Percentiles rank a stretch among this genome's conserved stretches.
phyloP scores from a whole-genome alignment of 1,140 invertebrate species.

The Drosophila subobscura region DNA sequence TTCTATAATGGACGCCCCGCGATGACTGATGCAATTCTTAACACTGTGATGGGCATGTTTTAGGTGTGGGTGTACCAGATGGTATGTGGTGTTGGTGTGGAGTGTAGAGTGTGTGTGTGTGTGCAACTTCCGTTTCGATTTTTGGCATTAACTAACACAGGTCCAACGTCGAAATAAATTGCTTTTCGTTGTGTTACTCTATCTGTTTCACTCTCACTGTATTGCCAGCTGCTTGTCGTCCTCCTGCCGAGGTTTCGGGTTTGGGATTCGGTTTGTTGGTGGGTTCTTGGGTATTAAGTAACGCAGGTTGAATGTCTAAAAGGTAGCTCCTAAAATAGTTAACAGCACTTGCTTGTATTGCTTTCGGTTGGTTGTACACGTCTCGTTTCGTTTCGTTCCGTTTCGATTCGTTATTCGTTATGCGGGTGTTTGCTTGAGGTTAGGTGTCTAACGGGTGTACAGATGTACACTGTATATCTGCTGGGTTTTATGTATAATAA shows the following conservation, averaged over 20 bases:
- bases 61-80: neutral
- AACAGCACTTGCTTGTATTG: conserved; percentile 77
- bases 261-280: conserved; percentile 54
- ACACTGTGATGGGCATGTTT: conserved; percentile 61
- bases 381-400: conserved; percentile 34
- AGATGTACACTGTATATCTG: conserved; percentile 19
- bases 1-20: conserved; percentile 41
- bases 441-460: conserved; percentile 44
- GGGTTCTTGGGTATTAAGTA: conserved; percentile 65
- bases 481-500: conserved; percentile 67
- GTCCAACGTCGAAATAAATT: conserved; percentile 58
- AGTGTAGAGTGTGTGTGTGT: conserved; percentile 14
- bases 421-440: conserved; percentile 43
- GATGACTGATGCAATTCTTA: conserved; percentile 59
- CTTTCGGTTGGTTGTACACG: conserved; percentile 62
- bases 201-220: conserved; percentile 39
- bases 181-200: conserved; percentile 66
- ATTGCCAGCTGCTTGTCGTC: conserved; percentile 14
- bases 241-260: conserved; percentile 12
- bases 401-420: conserved; percentile 14
- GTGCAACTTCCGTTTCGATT: conserved; percentile 69
- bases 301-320: conserved; percentile 57
- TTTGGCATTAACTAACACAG: conserved; percentile 78
- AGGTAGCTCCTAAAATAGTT: conserved; percentile 70
- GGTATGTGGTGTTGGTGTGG: conserved; percentile 11